Evolutionary conservation across 2,888 invertebrate species (phyloP).

Genomic region (Anthrax anthrax): DNA sequence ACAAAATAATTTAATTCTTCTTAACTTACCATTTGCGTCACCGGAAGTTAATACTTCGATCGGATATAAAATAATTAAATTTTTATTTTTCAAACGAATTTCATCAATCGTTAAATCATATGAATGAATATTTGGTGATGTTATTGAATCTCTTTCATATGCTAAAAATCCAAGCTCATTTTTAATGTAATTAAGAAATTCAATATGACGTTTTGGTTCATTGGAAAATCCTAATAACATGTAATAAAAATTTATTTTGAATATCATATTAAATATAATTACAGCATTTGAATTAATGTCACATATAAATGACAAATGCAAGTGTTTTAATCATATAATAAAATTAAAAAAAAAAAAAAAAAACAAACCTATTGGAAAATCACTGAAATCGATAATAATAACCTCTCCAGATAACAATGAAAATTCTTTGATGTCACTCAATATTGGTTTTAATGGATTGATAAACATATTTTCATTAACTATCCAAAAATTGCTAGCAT

Average conservation of each 20-base stretch:
- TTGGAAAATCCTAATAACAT: neutral
- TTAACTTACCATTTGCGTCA: neutral
- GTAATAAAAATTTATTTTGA: no score
- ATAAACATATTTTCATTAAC: slow-evolving; percentile 35
- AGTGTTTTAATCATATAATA: no score
- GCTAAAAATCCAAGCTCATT: neutral
- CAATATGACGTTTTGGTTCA: neutral
- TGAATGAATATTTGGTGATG: neutral
- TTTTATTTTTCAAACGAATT: neutral
- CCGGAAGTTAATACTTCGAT: neutral
- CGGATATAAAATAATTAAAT: neutral
- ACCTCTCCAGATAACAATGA: slow-evolving; percentile 53
- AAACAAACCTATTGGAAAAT: slow-evolving; percentile 45
- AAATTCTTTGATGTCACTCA: slow-evolving; percentile 56
- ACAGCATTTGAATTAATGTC: no score
- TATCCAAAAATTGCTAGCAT: slow-evolving; percentile 25
- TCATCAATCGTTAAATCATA: neutral
- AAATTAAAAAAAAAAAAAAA: no score
- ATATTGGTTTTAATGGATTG: slow-evolving; percentile 47
- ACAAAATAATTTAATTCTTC: no score
- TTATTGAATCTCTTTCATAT: neutral
- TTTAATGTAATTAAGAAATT: neutral
- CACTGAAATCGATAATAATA: slow-evolving; percentile 67
- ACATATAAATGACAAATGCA: no score
- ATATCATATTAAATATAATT: no score